A percentile compares a stretch with the other conserved stretches of the same genome.
Evolutionary conservation across 2,113 vertebrate species (phyloP).

Genomic region (Chlorodrepanis virens): DNA sequence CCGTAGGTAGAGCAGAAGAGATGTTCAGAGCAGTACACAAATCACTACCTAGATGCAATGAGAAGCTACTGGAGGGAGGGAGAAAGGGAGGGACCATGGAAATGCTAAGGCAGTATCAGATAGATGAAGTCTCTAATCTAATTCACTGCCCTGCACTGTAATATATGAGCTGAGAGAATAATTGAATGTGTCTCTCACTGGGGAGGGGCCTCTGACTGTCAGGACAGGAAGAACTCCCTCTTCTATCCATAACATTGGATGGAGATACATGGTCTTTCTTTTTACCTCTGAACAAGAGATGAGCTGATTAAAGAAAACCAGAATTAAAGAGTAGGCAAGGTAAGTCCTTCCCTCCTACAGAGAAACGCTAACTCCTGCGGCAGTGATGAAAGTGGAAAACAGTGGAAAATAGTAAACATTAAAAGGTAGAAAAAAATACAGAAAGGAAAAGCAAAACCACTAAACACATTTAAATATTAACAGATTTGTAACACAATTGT

Average conservation of each 20-base stretch:
- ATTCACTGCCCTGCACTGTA: neutral
- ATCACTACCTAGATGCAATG: neutral
- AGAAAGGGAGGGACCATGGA: constrained; percentile 24
- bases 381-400: neutral
- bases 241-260: accelerated
- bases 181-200: neutral
- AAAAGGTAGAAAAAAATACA: neutral
- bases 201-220: neutral
- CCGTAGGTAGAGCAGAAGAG: neutral
- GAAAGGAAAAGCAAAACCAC: neutral
- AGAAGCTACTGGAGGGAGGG: neutral
- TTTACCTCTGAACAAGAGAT: neutral
- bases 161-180: constrained; percentile 1
- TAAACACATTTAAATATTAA: neutral
- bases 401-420: neutral
- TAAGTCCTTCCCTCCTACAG: neutral
- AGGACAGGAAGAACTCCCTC: neutral
- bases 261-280: neutral
- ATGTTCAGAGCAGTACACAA: neutral
- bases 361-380: neutral
- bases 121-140: constrained; percentile 45
- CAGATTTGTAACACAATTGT: neutral
- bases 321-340: neutral
- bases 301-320: neutral
- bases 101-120: constrained; percentile 28